Percentiles rank a stretch among this genome's conserved stretches.
phyloP scores from a whole-genome alignment of 2,113 vertebrate species.

The Lepus americanus region DNA sequence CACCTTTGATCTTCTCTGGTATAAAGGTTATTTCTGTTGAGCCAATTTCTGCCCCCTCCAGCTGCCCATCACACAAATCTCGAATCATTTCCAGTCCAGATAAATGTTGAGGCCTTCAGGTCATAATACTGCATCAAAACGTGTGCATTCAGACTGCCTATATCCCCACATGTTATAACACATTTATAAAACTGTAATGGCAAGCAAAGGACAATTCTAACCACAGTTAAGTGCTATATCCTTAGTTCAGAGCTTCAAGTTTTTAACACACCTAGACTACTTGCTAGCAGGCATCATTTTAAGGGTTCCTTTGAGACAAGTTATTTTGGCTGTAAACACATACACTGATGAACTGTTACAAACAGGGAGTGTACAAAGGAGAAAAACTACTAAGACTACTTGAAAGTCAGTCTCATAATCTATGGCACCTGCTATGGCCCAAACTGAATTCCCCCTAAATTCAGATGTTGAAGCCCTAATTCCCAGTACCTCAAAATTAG shows the following conservation, averaged over 20 bases:
- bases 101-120: conserved; percentile 95
- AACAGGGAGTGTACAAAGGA: not conserved
- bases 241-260: not conserved
- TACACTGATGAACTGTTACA: not conserved
- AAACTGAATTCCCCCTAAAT: not conserved
- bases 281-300: not conserved
- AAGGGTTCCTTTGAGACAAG: not conserved
- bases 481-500: not conserved
- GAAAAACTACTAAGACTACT: not conserved
- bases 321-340: conserved; percentile 33
- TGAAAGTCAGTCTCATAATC: not conserved
- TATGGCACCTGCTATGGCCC: not conserved
- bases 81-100: conserved; percentile 94
- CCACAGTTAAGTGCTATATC: not conserved
- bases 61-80: conserved; percentile 93
- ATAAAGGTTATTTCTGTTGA: conserved; percentile 94
- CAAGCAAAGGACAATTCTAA: conserved; percentile 34
- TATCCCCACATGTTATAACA: conserved; percentile 29
- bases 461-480: not conserved
- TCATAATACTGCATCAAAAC: conserved; percentile 78
- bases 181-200: conserved; percentile 29
- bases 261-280: not conserved
- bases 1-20: conserved; percentile 94
- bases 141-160: conserved; percentile 44
- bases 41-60: conserved; percentile 94